Evolutionary conservation across 2,797 vertebrate genomes (phyloP).

Genomic region (Neoniphon sammara): DNA sequence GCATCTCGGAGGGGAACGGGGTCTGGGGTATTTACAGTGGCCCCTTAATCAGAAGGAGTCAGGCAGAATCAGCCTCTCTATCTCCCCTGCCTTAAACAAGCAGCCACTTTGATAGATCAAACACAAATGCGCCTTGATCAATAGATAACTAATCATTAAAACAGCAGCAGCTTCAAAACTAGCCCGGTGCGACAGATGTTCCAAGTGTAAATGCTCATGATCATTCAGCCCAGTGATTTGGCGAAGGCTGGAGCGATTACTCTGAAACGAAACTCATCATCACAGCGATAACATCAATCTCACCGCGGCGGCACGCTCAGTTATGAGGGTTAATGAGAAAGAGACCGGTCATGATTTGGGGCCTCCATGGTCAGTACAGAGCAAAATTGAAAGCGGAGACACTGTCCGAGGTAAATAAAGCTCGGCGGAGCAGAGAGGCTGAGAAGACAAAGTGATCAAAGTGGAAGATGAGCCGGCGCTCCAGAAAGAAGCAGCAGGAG

Average conservation of each 20-base stretch:
- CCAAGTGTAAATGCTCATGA: slow-evolving; percentile 66
- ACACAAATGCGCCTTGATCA: slow-evolving; percentile 74
- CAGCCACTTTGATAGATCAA: slow-evolving; percentile 75
- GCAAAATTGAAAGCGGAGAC: slow-evolving; percentile 7
- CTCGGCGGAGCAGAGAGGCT: background rate
- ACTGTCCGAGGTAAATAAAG: slow-evolving; percentile 18
- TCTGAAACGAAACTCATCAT: slow-evolving; percentile 55
- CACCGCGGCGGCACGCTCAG: slow-evolving; percentile 27
- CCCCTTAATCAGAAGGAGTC: slow-evolving; percentile 56
- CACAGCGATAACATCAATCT: slow-evolving; percentile 52
- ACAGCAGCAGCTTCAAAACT: slow-evolving; percentile 50
- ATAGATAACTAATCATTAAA: slow-evolving; percentile 69
- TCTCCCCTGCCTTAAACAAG: slow-evolving; percentile 58
- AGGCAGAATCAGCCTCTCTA: slow-evolving; percentile 43
- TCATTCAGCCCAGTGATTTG: slow-evolving; percentile 64
- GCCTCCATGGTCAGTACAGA: background rate
- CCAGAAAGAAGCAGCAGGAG: background rate
- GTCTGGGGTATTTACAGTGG: slow-evolving; percentile 38
- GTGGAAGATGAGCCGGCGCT: background rate
- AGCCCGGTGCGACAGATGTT: slow-evolving; percentile 67
- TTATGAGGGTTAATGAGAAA: slow-evolving; percentile 52
- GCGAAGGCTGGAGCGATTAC: slow-evolving; percentile 45
- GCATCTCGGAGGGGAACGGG: slow-evolving; percentile 34
- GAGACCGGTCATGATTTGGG: slow-evolving; percentile 24
- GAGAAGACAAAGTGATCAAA: slow-evolving; percentile 4